Conservation (phyloP, 2,113 vertebrate genomes). For the Talpa occidentalis region DNA sequence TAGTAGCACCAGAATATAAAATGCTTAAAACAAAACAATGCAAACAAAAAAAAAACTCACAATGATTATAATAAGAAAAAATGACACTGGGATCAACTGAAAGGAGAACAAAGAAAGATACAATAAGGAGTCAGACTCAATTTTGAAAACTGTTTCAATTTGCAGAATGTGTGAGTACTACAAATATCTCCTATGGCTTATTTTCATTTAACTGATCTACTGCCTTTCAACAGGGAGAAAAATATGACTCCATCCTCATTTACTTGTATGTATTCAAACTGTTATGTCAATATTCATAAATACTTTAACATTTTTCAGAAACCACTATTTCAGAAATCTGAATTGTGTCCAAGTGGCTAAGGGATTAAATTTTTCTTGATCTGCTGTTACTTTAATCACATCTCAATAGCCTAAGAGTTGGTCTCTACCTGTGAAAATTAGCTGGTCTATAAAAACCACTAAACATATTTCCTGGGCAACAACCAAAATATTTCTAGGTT, state of each 20-base stretch:
- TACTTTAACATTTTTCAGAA: neutral
- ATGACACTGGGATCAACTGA: neutral
- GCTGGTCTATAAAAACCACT: neutral
- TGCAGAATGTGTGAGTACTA: neutral
- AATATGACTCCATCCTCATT: neutral
- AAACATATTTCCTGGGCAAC: neutral
- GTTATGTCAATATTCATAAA: neutral
- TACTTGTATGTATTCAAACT: neutral
- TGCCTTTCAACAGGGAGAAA: neutral
- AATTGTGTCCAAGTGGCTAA: neutral
- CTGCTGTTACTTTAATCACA: neutral
- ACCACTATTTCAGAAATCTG: neutral
- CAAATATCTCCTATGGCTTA: neutral
- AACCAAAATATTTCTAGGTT: neutral
- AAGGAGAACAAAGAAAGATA: neutral
- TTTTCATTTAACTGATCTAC: neutral
- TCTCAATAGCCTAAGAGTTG: neutral
- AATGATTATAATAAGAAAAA: neutral
- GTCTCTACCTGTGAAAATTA: neutral
- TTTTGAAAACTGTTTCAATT: conserved; percentile 34
- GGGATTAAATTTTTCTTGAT: neutral
- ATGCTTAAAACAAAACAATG: neutral
- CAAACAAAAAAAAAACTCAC: neutral
- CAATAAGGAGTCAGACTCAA: neutral
- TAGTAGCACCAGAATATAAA: neutral